Evolutionary conservation across 1,140 invertebrate species (phyloP).

Genomic region (Zaprionus taronus): DNA sequence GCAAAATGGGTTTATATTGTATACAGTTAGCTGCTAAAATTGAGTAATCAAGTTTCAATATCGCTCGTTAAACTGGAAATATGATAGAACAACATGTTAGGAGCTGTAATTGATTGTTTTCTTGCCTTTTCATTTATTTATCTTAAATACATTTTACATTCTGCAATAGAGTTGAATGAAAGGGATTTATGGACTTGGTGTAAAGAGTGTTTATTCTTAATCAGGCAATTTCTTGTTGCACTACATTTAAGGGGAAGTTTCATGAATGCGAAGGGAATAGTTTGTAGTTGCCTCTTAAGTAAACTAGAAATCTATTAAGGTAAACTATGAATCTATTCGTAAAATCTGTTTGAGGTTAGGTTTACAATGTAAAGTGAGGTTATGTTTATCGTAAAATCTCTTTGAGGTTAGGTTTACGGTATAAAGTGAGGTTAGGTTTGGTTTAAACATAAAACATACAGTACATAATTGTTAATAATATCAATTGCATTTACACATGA

Average conservation of each 20-base stretch:
- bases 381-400: too few relatives aligned
- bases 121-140: not conserved
- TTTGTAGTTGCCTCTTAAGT: not conserved
- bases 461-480: too few relatives aligned
- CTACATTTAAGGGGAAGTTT: not conserved
- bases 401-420: too few relatives aligned
- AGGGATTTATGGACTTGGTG: not conserved
- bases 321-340: too few relatives aligned
- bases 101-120: conserved; percentile 4
- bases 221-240: not conserved
- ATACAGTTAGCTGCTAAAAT: conserved; percentile 47
- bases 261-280: not conserved
- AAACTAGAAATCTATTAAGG: too few relatives aligned
- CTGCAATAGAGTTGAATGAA: too few relatives aligned
- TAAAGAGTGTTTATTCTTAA: not conserved
- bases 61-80: conserved; percentile 2
- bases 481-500: too few relatives aligned
- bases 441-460: too few relatives aligned
- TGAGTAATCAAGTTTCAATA: conserved; percentile 35
- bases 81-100: not conserved
- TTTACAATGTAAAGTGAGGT: too few relatives aligned
- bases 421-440: too few relatives aligned
- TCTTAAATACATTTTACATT: not conserved
- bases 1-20: conserved; percentile 45
- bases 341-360: too few relatives aligned